Evolutionary conservation across 1,140 invertebrate species (phyloP).

Genomic region (Phenacoccus solenopsis): DNA sequence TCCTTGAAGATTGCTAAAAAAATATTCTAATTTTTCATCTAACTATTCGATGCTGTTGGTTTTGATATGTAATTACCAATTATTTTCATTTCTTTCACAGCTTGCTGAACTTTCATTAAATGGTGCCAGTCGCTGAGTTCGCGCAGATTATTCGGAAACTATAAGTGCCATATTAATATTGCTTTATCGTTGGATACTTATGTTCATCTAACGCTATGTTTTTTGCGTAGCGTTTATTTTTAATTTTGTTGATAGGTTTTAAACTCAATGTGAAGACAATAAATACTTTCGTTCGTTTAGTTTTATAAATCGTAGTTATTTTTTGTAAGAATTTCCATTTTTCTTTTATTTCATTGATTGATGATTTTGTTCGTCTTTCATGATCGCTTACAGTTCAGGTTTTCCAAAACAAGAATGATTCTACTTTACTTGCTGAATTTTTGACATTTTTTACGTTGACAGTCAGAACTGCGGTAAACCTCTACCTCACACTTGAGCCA

Average conservation of each 20-base stretch:
- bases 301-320: not conserved
- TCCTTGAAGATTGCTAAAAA: too few relatives aligned
- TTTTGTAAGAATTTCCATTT: too few relatives aligned
- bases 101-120: slow-evolving; percentile 7
- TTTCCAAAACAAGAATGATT: too few relatives aligned
- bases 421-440: too few relatives aligned
- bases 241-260: not conserved
- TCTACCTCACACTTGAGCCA: too few relatives aligned
- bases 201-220: not conserved
- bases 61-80: not conserved
- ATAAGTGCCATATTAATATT: not conserved
- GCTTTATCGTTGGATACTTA: not conserved
- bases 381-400: too few relatives aligned
- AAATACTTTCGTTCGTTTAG: not conserved
- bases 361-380: too few relatives aligned
- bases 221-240: not conserved
- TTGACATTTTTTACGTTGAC: too few relatives aligned
- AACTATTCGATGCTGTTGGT: too few relatives aligned
- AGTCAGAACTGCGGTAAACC: too few relatives aligned
- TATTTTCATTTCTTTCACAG: not conserved
- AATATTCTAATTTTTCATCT: too few relatives aligned
- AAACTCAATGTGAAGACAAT: not conserved
- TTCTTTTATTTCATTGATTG: too few relatives aligned
- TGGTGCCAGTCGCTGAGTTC: not conserved
- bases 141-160: not conserved